Evolutionary conservation across 2,888 invertebrate species (phyloP).

Genomic region (Philopedon plagiatum): DNA sequence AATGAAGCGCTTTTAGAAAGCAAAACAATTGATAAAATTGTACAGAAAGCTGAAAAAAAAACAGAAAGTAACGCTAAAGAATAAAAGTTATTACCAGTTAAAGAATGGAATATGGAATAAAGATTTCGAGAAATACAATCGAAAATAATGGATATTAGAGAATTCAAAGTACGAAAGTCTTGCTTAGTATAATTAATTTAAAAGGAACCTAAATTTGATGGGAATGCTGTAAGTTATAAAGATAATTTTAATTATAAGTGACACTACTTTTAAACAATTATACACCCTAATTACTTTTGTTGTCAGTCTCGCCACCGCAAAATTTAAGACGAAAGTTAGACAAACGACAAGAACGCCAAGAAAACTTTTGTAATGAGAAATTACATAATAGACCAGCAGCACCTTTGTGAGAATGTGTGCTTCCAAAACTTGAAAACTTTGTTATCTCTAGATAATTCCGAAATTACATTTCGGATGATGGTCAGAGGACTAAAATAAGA

Average conservation of each 20-base stretch:
- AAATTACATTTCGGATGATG: slow-evolving; percentile 58
- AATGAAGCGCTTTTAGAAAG: too few species aligned
- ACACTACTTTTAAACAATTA: neutral
- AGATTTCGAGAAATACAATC: too few species aligned
- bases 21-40: too few species aligned
- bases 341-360: slow-evolving; percentile 5
- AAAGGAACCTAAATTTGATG: too few species aligned
- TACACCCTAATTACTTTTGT: neutral
- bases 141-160: too few species aligned
- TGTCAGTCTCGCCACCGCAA: neutral
- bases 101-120: too few species aligned
- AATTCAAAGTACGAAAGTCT: too few species aligned
- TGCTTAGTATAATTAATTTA: too few species aligned
- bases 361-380: slow-evolving; percentile 36
- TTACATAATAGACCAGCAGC: slow-evolving; percentile 46
- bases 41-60: too few species aligned
- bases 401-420: slow-evolving; percentile 43
- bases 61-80: too few species aligned
- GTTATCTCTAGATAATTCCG: slow-evolving; percentile 58
- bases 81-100: too few species aligned
- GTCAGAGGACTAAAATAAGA: slow-evolving; percentile 53
- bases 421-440: slow-evolving; percentile 52
- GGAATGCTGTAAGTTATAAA: too few species aligned
- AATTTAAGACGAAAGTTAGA: slow-evolving; percentile 22
- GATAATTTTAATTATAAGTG: neutral